Base-by-base conservation (phyloP, 2,113 vertebrate species). In the Dromaius novaehollandiae region DNA sequence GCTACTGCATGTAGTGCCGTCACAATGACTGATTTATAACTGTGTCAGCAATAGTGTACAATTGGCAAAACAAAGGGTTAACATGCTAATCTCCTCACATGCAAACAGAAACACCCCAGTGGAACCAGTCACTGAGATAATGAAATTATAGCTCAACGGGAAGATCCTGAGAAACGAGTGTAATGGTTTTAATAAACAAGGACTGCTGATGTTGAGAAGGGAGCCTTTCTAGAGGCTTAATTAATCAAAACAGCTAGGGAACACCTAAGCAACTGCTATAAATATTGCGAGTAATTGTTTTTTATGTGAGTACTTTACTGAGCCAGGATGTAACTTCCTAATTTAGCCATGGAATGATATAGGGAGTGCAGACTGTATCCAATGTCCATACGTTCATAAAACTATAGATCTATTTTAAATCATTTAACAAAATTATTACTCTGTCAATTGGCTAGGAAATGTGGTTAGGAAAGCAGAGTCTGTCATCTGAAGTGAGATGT, bases 111-210 rank as follows among this genome's bases (percentile, higher is more conserved):
- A 88, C 69, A 94, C 36, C 79, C 76, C 82, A 91, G 56, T 88
- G 91, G 76, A 94, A 51, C n/a, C 82, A 95, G 87, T 83, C 79
- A 89, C 90, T 83, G 87, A 83, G 93, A 95, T 93, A 95, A 95
- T 91, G 85, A 95, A 96, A 95, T 97, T 95, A 95, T 21, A 93
- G 82, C 91, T 95, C 82, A 86, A 89, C 64, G 70, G 84, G 78
- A 96, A 94, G 82, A 94, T 91, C 76, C 89, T 76, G 71, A 90
- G 85, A 94, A 95, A 88, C 50, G 25, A 95, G 24, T 83, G 44
- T 84, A 94, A 91, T 71, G 9, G 76, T 77, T 95, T 94, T 69
- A 80, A 93, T 86, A 96, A 97, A 90, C 69, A 95, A 91, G 30
- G 55, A 77, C 58, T 78, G 51, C 79, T 88, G 63, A 93, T 68